Percentiles rank a stretch among this genome's conserved stretches.
phyloP scores from a whole-genome alignment of 2,113 vertebrate species.

The Verasper variegatus region DNA sequence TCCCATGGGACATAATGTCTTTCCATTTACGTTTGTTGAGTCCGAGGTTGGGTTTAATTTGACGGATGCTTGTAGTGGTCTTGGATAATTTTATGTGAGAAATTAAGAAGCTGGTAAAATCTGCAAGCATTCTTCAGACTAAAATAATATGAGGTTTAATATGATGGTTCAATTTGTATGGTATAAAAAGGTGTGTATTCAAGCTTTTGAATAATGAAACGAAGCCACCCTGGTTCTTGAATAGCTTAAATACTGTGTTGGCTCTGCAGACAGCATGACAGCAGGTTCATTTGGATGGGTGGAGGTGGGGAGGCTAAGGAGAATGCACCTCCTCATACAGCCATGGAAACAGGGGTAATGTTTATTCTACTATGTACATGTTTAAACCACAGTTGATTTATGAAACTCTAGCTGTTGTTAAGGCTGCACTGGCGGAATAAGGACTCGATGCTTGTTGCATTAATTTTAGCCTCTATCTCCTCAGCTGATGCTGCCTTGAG shows the following conservation, averaged over 20 bases:
- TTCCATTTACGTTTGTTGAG: conserved; percentile 8
- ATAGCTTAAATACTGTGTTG: neutral
- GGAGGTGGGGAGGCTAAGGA: conserved; percentile 5
- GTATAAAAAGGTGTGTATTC: neutral
- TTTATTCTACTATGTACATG: conserved; percentile 40
- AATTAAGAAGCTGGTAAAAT: neutral
- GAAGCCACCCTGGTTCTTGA: conserved; percentile 11
- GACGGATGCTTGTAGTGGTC: neutral
- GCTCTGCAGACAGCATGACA: conserved; percentile 19
- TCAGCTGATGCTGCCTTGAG: conserved; percentile 36
- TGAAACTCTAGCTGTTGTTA: conserved; percentile 53
- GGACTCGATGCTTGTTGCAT: conserved; percentile 19
- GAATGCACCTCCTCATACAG: conserved; percentile 22
- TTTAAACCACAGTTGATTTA: conserved; percentile 54
- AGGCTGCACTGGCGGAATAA: conserved; percentile 38
- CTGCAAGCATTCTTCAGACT: neutral
- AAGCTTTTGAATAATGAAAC: conserved; percentile 15
- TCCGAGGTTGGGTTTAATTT: conserved; percentile 7
- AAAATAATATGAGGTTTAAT: neutral
- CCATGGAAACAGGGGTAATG: conserved; percentile 30
- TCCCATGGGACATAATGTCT: neutral
- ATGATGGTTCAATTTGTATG: conserved; percentile 11
- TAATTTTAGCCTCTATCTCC: conserved; percentile 28
- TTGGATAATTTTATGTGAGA: neutral
- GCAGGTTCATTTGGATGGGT: conserved; percentile 19